Evolutionary conservation across 2,113 vertebrate genomes (phyloP), one percentile per base, ranked within the genome.

Genomic region (Entosphenus tridentatus): DNA sequence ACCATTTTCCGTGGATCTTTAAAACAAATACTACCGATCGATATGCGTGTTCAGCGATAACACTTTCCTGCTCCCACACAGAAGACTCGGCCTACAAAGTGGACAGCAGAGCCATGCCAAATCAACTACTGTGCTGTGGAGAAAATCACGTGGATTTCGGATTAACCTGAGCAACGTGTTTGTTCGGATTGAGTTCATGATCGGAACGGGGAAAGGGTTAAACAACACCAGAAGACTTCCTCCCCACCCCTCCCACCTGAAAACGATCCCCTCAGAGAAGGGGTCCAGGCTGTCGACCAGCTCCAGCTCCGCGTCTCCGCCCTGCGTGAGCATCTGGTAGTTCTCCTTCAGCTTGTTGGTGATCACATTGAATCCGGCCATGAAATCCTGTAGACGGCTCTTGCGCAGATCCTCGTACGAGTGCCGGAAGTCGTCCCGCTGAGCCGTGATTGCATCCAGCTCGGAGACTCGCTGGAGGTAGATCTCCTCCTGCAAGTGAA

Each of bases 321-420:
- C 93, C 72, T 88, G 73, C 1, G 92, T 98, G 1, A 98, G 81
- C 93, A 98, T 98, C 76, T 98, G 93, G 78, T 98, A 98, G 78
- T 97, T 98, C 72, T 98, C 92, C 75, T 97, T 98, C 77, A 98
- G 80, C 72, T 96, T 96, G 77, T 85, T 96, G 12, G 90, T 97
- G 78, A 98, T 96, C 56, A 86, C 74, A 70, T 91, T 96, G 77
- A 95, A 98, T 1, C 93, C 92, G 1, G 83, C 84, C 92, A 98
- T 95, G 72, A 98, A 98, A 71, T 98, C 92, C 17, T 90, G 88
- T 57, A 98, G 89, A 13, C 91, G 82, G 72, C 85, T 88, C 67
- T 90, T 96, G 67, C 89, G 80, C 58, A 98, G 82, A 55, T 87
- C 81, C 77, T 95, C 91, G 70, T 79, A 88, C 69, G 80, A 86